Conservation (phyloP, 1,140 invertebrate genomes). For the Camponotus pennsylvanicus region DNA sequence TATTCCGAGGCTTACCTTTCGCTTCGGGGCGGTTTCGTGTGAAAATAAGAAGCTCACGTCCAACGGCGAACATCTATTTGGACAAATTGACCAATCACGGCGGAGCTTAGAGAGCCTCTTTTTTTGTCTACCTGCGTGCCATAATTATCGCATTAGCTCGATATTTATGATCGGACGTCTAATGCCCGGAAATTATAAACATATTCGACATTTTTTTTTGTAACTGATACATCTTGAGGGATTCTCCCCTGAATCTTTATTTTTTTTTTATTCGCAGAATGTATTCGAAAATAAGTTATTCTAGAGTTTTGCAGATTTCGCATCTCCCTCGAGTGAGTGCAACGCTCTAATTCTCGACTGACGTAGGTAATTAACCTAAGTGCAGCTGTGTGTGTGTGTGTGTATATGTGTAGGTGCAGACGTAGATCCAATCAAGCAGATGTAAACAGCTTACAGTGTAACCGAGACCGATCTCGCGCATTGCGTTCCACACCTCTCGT, state of each 20-base stretch:
- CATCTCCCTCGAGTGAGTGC: background rate
- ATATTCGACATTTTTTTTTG: slow-evolving; percentile 56
- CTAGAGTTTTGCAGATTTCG: background rate
- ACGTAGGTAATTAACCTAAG: slow-evolving; percentile 32
- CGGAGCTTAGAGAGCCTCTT: slow-evolving; percentile 37
- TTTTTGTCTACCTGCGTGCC: slow-evolving; percentile 42
- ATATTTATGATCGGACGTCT: slow-evolving; percentile 69
- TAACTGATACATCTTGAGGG: background rate
- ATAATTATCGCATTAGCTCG: slow-evolving; percentile 75
- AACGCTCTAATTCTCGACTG: slow-evolving; percentile 9
- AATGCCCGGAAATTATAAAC: slow-evolving; percentile 12
- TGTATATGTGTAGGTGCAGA: background rate
- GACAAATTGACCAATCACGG: slow-evolving; percentile 76
- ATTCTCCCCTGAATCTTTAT: background rate
- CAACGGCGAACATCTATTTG: slow-evolving; percentile 61
- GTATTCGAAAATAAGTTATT: background rate
- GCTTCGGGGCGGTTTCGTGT: slow-evolving; percentile 51
- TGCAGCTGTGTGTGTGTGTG: background rate
- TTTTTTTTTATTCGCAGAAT: background rate
- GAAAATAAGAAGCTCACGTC: slow-evolving; percentile 60
- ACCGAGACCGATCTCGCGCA: slow-evolving; percentile 18
- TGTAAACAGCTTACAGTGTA: slow-evolving; percentile 40
- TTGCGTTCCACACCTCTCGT: slow-evolving; percentile 2
- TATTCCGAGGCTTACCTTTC: slow-evolving; percentile 69
- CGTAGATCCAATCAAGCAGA: slow-evolving; percentile 49